Conservation (phyloP, 2,797 vertebrate species). For the Pristis pectinata region DNA sequence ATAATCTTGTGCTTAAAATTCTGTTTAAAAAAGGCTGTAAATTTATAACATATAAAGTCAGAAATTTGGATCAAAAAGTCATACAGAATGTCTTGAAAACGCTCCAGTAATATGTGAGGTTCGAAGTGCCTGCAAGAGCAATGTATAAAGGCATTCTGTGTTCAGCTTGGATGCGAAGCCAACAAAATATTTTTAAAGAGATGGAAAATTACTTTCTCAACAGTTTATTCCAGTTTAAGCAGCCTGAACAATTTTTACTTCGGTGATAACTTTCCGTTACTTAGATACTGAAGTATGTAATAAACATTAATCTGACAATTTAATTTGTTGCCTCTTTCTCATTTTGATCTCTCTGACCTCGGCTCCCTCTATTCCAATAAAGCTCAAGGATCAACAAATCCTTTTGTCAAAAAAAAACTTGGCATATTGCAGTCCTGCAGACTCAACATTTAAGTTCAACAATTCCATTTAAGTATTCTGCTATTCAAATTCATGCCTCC, state of each 20-base stretch:
- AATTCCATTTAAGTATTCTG: too few relatives aligned
- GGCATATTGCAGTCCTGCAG: too few relatives aligned
- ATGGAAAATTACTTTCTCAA: constrained; percentile 16
- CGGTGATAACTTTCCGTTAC: not conserved
- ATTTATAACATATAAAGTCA: not conserved
- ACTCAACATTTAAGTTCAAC: too few relatives aligned
- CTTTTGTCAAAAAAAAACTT: too few relatives aligned
- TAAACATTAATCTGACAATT: not conserved
- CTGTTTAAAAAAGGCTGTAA: not conserved
- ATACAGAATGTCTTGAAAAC: not conserved
- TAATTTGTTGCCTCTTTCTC: too few relatives aligned
- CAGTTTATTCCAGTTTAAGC: constrained; percentile 10
- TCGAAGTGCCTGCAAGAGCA: not conserved
- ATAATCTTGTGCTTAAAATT: not conserved
- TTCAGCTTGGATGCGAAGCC: not conserved
- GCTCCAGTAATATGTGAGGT: not conserved
- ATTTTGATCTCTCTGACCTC: not conserved
- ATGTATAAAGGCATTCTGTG: not conserved
- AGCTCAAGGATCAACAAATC: too few relatives aligned
- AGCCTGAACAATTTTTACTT: not conserved
- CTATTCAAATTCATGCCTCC: too few relatives aligned
- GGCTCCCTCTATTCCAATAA: too few relatives aligned
- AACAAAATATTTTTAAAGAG: constrained; percentile 13
- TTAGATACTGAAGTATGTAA: not conserved
- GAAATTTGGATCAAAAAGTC: not conserved